phyloP scores from a whole-genome alignment of 2,113 vertebrate genomes.

The Felis catus region DNA sequence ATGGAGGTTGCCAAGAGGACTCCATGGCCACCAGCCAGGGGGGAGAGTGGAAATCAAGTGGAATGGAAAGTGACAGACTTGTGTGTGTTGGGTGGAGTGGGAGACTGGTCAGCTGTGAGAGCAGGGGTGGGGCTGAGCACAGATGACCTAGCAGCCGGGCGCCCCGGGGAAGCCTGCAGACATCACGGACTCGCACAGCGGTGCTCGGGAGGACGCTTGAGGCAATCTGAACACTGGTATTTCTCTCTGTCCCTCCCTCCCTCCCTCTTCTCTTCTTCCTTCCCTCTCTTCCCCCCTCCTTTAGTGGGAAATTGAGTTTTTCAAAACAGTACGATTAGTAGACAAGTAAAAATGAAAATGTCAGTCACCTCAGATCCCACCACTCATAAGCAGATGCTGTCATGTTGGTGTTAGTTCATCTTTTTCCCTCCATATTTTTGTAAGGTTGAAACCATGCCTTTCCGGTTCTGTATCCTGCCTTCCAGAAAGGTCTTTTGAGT shows the following conservation, averaged over 20 bases:
- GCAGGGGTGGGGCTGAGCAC: background rate
- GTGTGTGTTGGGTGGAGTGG: background rate
- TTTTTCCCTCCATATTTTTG: background rate
- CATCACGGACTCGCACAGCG: background rate
- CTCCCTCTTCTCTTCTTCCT: background rate
- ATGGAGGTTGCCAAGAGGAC: conserved; percentile 56
- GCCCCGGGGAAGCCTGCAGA: background rate
- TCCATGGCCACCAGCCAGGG: conserved; percentile 61
- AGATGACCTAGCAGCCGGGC: accelerated
- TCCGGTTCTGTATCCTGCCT: background rate
- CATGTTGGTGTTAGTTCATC: background rate
- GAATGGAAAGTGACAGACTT: conserved; percentile 40
- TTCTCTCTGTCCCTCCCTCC: background rate
- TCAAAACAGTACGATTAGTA: background rate
- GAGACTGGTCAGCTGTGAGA: conserved; percentile 34
- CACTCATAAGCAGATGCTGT: background rate
- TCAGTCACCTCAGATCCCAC: background rate
- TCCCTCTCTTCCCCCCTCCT: background rate
- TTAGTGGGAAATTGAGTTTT: background rate
- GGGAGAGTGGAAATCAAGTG: conserved; percentile 55
- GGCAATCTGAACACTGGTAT: background rate
- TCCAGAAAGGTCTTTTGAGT: background rate
- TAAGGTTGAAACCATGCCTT: background rate
- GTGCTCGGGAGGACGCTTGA: background rate
- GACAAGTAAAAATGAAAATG: background rate